Evolutionary conservation across 1,140 invertebrate species (phyloP).

Genomic region (Asobara japonica): DNA sequence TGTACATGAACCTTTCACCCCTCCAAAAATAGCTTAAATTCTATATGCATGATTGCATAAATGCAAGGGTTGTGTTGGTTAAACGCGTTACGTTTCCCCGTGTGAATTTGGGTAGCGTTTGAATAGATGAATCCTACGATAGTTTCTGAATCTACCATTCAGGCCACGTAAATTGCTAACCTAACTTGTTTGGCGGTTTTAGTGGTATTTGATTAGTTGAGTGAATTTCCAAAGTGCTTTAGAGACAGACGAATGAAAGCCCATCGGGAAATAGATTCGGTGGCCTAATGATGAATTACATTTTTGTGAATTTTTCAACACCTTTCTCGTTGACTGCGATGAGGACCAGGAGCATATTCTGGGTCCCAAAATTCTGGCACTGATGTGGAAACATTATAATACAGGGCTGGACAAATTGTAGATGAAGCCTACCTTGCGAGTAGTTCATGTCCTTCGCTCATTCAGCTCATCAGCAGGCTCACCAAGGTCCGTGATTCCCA

Average conservation of each 20-base stretch:
- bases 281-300: neutral
- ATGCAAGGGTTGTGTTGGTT: neutral
- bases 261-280: conserved; percentile 2
- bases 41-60: neutral
- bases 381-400: neutral
- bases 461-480: conserved; percentile 60
- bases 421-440: conserved; percentile 64
- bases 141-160: conserved; percentile 55
- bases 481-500: conserved; percentile 53
- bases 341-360: no score
- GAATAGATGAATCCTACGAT: neutral
- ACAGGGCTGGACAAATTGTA: neutral
- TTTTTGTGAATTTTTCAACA: neutral
- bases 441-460: conserved; percentile 66
- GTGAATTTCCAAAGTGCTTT: conserved; percentile 63
- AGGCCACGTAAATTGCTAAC: conserved; percentile 63
- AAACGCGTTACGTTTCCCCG: neutral
- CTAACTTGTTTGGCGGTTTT: conserved; percentile 66
- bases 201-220: conserved; percentile 66
- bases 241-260: conserved; percentile 26
- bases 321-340: neutral
- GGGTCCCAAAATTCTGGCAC: no score
- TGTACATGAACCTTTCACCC: neutral
- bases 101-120: conserved; percentile 10
- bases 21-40: neutral